phyloP scores from a whole-genome alignment of 2,797 vertebrate species.

The Neosalanx taihuensis region DNA sequence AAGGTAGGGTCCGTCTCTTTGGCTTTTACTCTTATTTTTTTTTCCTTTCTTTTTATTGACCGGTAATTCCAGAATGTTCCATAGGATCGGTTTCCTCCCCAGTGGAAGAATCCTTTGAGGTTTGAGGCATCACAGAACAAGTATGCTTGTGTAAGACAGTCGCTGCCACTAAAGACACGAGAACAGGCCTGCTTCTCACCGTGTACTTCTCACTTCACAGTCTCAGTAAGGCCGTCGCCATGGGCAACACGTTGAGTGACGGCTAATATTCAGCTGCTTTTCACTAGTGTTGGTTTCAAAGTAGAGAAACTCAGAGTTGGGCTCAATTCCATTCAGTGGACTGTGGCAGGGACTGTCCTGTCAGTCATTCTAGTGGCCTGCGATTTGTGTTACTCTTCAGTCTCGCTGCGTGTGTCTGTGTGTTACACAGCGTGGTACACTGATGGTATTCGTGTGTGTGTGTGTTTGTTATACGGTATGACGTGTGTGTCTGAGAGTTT shows the following conservation, averaged over 20 bases:
- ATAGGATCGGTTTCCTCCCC: background rate
- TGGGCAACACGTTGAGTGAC: too few species aligned
- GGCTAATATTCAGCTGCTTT: too few species aligned
- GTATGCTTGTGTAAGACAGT: too few species aligned
- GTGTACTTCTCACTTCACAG: too few species aligned
- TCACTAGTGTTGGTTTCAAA: background rate
- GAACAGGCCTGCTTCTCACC: too few species aligned
- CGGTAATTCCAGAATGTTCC: background rate
- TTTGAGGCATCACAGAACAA: too few species aligned
- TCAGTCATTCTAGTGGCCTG: conserved; percentile 16
- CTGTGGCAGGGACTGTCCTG: conserved; percentile 17
- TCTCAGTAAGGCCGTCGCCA: too few species aligned
- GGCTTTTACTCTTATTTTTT: background rate
- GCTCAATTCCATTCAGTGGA: conserved; percentile 8
- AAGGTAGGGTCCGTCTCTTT: conserved; percentile 55
- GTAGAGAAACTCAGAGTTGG: background rate
- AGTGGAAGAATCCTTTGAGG: background rate
- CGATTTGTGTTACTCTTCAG: background rate
- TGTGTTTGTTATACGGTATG: background rate
- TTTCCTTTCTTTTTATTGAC: background rate
- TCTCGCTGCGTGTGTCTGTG: background rate
- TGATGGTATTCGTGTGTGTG: background rate
- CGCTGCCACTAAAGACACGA: too few species aligned
- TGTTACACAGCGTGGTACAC: background rate
- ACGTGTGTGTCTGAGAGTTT: conserved; percentile 24